Conservation (phyloP, 2,113 vertebrate genomes). For the Serilophus lunatus region DNA sequence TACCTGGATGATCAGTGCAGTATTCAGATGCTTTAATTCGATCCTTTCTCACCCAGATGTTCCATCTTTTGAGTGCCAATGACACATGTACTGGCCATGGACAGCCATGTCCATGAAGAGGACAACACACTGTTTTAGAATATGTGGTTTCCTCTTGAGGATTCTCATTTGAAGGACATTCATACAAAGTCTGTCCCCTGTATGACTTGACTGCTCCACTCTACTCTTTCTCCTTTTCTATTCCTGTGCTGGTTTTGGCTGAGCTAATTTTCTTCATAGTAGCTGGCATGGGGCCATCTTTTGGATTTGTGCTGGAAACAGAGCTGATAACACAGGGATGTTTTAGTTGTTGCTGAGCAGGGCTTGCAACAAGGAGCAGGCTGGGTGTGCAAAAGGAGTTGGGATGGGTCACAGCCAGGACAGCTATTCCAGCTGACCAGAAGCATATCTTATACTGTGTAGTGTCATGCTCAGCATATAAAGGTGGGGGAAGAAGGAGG, state of each 20-base stretch:
- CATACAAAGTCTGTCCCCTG: background rate
- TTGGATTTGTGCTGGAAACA: background rate
- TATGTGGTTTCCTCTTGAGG: background rate
- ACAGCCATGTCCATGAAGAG: background rate
- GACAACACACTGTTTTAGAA: background rate
- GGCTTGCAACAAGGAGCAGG: rapidly evolving
- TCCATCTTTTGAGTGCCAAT: background rate
- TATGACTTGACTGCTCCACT: background rate
- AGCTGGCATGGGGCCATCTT: background rate
- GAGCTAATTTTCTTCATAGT: background rate
- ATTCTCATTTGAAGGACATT: background rate
- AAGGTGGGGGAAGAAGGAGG: background rate
- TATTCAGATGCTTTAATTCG: background rate
- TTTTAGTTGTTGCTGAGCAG: background rate
- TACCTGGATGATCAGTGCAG: background rate
- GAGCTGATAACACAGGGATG: background rate
- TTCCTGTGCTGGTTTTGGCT: background rate
- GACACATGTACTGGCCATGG: background rate
- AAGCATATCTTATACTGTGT: rapidly evolving
- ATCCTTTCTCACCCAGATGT: background rate
- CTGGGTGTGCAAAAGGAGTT: background rate
- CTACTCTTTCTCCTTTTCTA: background rate
- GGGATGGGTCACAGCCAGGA: rapidly evolving
- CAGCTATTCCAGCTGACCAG: background rate
- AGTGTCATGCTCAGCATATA: background rate